Evolutionary conservation across 2,888 invertebrate genomes (phyloP).

Genomic region (Plagodis pulveraria): DNA sequence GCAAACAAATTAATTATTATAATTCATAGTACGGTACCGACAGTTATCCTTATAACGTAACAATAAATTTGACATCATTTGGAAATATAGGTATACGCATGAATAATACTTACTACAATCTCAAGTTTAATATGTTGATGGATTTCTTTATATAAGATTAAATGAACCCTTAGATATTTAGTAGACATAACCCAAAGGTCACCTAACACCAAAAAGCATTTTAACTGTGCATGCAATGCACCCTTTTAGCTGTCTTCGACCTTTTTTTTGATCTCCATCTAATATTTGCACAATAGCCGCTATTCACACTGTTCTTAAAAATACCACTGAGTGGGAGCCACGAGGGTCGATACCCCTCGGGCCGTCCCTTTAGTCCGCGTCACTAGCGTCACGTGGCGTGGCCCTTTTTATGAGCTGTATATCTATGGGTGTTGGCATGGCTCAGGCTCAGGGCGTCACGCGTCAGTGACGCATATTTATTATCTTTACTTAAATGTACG

Average conservation of each 20-base stretch:
- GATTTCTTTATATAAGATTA: too few species aligned
- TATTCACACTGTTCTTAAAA: slow-evolving; percentile 17
- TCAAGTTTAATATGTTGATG: too few species aligned
- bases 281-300: slow-evolving; percentile 12
- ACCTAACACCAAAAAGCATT: too few species aligned
- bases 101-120: too few species aligned
- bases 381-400: slow-evolving; percentile 3
- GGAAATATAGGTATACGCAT: too few species aligned
- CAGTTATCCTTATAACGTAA: too few species aligned
- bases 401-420: background rate
- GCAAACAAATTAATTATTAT: too few species aligned
- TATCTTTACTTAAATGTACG: background rate
- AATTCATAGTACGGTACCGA: too few species aligned
- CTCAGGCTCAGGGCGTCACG: background rate
- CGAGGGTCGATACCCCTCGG: background rate
- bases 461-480: background rate
- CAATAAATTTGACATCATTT: too few species aligned
- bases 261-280: slow-evolving; percentile 3
- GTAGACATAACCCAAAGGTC: too few species aligned
- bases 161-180: too few species aligned
- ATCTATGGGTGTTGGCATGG: background rate
- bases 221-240: background rate
- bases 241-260: slow-evolving; percentile 3
- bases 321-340: background rate
- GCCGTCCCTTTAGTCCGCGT: background rate